Conservation (phyloP, 2,113 vertebrate species). For the Ancistrus triradiatus region DNA sequence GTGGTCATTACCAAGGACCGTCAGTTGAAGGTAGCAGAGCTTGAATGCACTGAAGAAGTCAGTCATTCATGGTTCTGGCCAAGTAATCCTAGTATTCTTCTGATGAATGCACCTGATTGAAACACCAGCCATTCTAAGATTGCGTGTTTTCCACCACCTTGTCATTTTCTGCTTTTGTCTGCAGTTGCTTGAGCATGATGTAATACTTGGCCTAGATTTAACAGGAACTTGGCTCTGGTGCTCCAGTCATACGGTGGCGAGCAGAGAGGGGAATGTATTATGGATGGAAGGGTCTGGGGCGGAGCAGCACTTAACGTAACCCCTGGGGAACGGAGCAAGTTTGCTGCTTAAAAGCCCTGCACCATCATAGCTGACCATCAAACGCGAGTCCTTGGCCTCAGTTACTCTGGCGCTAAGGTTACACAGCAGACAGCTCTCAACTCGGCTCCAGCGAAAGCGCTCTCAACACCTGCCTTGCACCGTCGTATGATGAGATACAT, state of each 20-base stretch:
- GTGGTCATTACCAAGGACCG: slow-evolving; percentile 13
- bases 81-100: too few relatives aligned
- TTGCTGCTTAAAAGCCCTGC: slow-evolving; percentile 45
- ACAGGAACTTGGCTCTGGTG: slow-evolving; percentile 21
- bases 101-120: too few relatives aligned
- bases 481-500: slow-evolving; percentile 33
- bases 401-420: slow-evolving; percentile 35
- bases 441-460: not conserved
- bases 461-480: slow-evolving; percentile 18
- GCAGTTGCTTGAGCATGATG: slow-evolving; percentile 39
- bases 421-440: slow-evolving; percentile 31
- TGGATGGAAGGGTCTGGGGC: slow-evolving; percentile 36
- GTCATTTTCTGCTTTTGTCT: slow-evolving; percentile 37
- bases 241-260: slow-evolving; percentile 27
- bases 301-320: slow-evolving; percentile 38
- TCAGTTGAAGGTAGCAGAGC: slow-evolving; percentile 4
- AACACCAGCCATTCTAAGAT: not conserved
- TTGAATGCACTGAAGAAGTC: slow-evolving; percentile 3
- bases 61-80: not conserved
- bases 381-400: slow-evolving; percentile 33
- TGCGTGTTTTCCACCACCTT: not conserved
- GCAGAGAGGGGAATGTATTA: slow-evolving; percentile 30
- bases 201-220: slow-evolving; percentile 47
- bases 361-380: slow-evolving; percentile 43
- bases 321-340: slow-evolving; percentile 31